Evolutionary conservation across 2,888 invertebrate genomes (phyloP).

Genomic region (Epinotia ramella): DNA sequence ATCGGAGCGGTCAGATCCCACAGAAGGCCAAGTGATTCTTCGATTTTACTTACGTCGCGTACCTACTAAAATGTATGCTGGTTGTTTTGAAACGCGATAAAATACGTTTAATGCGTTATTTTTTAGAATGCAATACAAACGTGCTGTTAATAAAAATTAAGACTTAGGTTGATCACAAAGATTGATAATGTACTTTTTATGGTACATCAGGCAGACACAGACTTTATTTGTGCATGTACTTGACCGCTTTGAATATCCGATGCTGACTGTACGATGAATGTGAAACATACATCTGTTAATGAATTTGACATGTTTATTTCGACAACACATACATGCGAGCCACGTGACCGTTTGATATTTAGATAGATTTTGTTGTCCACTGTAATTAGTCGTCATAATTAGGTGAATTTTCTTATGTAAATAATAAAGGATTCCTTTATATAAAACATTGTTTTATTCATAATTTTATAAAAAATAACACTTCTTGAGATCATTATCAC

Average conservation of each 20-base stretch:
- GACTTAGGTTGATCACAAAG: not conserved
- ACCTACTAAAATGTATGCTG: not conserved
- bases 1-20: conserved; percentile 7
- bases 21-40: not conserved
- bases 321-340: conserved; percentile 53
- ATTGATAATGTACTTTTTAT: not conserved
- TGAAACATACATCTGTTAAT: conserved; percentile 31
- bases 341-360: conserved; percentile 76
- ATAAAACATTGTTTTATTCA: conserved; percentile 62
- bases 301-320: conserved; percentile 49
- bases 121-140: not conserved
- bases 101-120: not conserved
- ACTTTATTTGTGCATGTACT: conserved; percentile 2
- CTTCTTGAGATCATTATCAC: conserved; percentile 46
- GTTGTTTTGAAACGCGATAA: not conserved
- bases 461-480: conserved; percentile 27
- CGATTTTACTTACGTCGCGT: not conserved
- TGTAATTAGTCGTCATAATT: conserved; percentile 81
- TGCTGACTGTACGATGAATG: conserved; percentile 8
- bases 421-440: conserved; percentile 83
- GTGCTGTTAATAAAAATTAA: not conserved
- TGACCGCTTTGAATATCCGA: conserved; percentile 21
- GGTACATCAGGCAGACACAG: not conserved
- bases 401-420: conserved; percentile 84
- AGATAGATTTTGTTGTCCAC: conserved; percentile 79